Evolutionary conservation across 2,797 vertebrate genomes (phyloP), one percentile per base, ranked within the genome.

Genomic region (Ibycter americanus): DNA sequence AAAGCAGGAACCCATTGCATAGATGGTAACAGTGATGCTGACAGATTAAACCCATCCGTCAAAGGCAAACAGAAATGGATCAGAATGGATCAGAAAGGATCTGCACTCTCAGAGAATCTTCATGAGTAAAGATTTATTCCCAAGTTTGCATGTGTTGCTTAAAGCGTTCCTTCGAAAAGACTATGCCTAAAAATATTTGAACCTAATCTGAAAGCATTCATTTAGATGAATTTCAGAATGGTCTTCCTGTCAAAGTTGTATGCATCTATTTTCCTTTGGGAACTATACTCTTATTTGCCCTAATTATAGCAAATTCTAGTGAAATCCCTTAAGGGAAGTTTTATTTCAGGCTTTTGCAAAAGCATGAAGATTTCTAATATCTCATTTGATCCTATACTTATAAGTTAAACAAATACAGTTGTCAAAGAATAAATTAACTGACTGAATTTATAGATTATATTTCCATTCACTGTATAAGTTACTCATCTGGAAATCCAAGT

Each of bases 291-390:
- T 92, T 63, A 80, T 94, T 96, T 97, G 78, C 67, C 88, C 93
- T 94, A 95, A 94, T 95, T 95, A 96, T 22, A 80, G 83, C 8
- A 90, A 96, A 97, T 76, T 79, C 68, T 18, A 89, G 34, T 54
- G 91, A 95, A 94, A 82, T 87, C 61, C 91, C 81, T 90, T 54
- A 82, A 84, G 84, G 78, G 89, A 94, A 94, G 59, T 65, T 96
- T 83, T 80, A 74, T 78, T 87, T 68, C 67, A 59, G 46, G 19
- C 80, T 29, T 96, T 90, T 85, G 55, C 74, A 95, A 81, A 95
- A 90, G 29, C 85, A 81, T 13, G n/a, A 93, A 42, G 62, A 65
- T 91, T 92, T 89, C 77, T 93, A 96, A 80, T 78, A 95, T 87
- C 81, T 84, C 58, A 42, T 90, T 95, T 93, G 93, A 95, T 79